A percentile compares a stretch with the other conserved stretches of the same genome.
Conservation (phyloP, 2,888 invertebrate genomes). For the Cosmia pyralina region DNA sequence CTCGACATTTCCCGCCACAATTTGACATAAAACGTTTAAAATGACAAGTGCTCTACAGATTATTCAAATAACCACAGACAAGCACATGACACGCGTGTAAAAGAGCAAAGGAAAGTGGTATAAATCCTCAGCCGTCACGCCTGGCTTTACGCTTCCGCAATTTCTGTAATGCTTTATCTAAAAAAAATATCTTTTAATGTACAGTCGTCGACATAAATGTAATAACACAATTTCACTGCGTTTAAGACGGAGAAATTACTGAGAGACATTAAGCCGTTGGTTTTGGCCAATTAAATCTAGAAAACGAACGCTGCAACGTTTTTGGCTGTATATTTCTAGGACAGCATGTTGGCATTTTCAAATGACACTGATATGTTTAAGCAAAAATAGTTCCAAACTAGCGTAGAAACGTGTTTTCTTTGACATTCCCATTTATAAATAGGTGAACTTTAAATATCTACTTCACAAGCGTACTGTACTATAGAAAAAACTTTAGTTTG, state of each 20-base stretch:
- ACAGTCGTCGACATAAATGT: conserved; percentile 57
- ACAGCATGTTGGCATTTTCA: conserved; percentile 18
- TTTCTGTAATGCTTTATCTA: conserved; percentile 63
- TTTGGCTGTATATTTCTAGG: not conserved
- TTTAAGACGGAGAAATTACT: conserved; percentile 26
- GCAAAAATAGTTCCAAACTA: conserved; percentile 20
- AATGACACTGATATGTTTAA: not conserved
- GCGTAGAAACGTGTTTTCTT: not conserved
- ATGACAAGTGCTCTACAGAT: conserved; percentile 35
- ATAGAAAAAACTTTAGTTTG: conserved; percentile 7
- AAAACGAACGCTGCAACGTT: conserved; percentile 12
- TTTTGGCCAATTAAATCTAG: conserved; percentile 41
- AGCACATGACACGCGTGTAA: conserved; percentile 47
- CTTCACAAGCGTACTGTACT: conserved; percentile 10
- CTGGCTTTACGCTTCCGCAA: conserved; percentile 58
- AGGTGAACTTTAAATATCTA: conserved; percentile 27
- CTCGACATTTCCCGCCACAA: conserved; percentile 1
- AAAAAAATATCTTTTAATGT: conserved; percentile 67
- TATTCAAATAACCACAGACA: conserved; percentile 41
- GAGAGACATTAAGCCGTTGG: conserved; percentile 22
- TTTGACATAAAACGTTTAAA: conserved; percentile 28
- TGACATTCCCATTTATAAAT: conserved; percentile 27
- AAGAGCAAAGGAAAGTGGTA: conserved; percentile 67
- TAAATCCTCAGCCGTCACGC: conserved; percentile 62
- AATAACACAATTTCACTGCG: conserved; percentile 47